phyloP scores from a whole-genome alignment of 2,888 invertebrate genomes.

The Amorpha juglandis region DNA sequence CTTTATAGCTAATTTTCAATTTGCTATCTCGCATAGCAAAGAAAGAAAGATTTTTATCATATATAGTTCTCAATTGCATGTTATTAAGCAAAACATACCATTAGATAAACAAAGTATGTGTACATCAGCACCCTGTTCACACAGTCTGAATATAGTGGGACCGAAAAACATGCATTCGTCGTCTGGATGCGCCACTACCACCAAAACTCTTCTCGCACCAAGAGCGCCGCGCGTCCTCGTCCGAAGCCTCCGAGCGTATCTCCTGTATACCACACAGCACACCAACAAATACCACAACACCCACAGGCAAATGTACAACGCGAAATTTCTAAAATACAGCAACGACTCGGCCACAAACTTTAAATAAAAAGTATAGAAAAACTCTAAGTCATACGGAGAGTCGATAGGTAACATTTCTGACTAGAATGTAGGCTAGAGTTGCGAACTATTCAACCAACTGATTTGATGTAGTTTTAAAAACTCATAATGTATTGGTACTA shows the following conservation, averaged over 20 bases:
- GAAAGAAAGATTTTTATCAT: too few relatives aligned
- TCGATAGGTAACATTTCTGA: constrained; percentile 72
- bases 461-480: constrained; percentile 32
- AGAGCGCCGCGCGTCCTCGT: constrained; percentile 79
- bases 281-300: constrained; percentile 76
- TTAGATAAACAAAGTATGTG: constrained; percentile 93
- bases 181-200: constrained; percentile 98
- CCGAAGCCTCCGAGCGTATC: constrained; percentile 77
- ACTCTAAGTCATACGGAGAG: constrained; percentile 56
- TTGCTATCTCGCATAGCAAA: too few relatives aligned
- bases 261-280: constrained; percentile 81
- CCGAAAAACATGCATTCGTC: constrained; percentile 99
- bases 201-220: constrained; percentile 86
- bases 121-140: constrained; percentile 87
- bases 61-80: too few relatives aligned
- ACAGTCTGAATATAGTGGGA: constrained; percentile 91
- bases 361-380: constrained; percentile 66
- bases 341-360: constrained; percentile 66
- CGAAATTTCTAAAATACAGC: constrained; percentile 70
- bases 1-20: too few relatives aligned
- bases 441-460: constrained; percentile 27
- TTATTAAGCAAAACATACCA: constrained; percentile 82
- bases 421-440: constrained; percentile 43
- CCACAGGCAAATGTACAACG: constrained; percentile 81
- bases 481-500: not conserved